Evolutionary conservation across 2,797 vertebrate genomes (phyloP).

Genomic region (Phoebastria nigripes): DNA sequence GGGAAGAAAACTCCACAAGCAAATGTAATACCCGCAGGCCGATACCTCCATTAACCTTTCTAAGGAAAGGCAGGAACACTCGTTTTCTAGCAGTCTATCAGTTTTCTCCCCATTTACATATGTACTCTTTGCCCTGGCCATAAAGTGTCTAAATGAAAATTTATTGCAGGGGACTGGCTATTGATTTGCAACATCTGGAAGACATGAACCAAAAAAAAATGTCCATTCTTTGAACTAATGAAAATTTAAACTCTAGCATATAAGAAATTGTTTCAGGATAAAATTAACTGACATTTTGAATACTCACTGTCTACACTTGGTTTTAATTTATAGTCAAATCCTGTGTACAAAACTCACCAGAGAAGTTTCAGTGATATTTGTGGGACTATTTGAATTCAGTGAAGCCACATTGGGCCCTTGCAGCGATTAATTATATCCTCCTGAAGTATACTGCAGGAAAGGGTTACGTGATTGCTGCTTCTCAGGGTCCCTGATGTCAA

Average conservation of each 20-base stretch:
- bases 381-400: neutral
- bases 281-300: constrained; percentile 11
- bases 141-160: neutral
- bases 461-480: neutral
- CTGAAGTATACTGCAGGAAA: neutral
- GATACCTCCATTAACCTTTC: neutral
- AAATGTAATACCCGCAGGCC: neutral
- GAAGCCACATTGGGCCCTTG: neutral
- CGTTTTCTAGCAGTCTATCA: neutral
- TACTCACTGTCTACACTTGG: neutral
- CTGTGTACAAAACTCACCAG: neutral
- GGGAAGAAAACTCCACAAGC: neutral
- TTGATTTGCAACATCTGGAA: constrained; percentile 48
- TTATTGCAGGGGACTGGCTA: neutral
- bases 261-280: neutral
- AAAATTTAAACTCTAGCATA: neutral
- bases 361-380: neutral
- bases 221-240: neutral
- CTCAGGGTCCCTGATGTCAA: neutral
- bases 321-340: neutral
- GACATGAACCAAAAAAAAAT: neutral
- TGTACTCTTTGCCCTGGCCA: neutral
- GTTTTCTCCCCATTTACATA: neutral
- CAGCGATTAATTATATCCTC: neutral
- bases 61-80: neutral